These are phyloP conservation scores for Parus major DNA, from an alignment of 2,113 vertebrate genomes.

Conservation along the genomic window DNA sequence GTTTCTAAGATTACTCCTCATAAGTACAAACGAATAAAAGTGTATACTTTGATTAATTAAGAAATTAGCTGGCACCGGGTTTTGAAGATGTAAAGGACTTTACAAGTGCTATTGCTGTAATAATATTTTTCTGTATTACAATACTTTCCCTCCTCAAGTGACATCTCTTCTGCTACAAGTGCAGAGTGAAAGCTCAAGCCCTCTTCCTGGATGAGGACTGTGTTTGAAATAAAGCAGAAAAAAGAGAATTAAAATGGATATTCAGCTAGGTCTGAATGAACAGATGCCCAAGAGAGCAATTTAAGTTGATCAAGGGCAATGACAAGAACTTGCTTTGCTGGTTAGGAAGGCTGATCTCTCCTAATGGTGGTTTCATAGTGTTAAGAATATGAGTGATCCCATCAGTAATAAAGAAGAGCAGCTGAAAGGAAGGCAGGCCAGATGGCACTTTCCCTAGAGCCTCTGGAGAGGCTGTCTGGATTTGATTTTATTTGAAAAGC, in stretches of 20 bases:
- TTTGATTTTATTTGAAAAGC: conserved; percentile 15
- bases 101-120: not conserved
- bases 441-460: not conserved
- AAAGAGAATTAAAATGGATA: not conserved
- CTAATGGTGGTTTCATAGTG: not conserved
- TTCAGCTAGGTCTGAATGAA: not conserved
- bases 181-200: not conserved
- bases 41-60: not conserved
- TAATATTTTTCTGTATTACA: conserved; percentile 31
- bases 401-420: conserved; percentile 14
- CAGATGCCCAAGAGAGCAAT: not conserved
- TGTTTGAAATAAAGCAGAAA: not conserved
- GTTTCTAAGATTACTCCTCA: not conserved
- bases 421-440: conserved; percentile 5
- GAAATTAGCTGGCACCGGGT: not conserved
- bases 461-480: not conserved
- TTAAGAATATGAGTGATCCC: conserved; percentile 13
- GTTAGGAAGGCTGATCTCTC: not conserved
- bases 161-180: not conserved
- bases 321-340: conserved; percentile 7
- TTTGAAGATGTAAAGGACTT: not conserved
- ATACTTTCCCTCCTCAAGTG: not conserved
- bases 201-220: not conserved
- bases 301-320: not conserved
- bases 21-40: not conserved